Evolutionary conservation across 2,888 invertebrate genomes (phyloP), one percentile per base, ranked within the genome.

Genomic region (Microctonus hyperodae): DNA sequence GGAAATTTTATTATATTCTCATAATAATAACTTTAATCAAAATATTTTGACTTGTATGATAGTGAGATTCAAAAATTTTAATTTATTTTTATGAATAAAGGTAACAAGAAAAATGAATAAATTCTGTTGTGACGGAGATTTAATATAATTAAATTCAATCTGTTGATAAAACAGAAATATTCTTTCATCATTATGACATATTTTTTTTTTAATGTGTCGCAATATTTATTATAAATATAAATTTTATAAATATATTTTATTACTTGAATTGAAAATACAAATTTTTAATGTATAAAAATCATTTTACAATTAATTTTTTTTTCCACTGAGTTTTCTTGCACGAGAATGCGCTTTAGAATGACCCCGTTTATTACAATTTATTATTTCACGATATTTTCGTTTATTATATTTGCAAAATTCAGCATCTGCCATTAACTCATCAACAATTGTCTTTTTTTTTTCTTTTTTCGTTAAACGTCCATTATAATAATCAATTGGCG

Each of bases 361-460:
- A 5, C 88, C 86, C 78, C 90, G 91, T 65, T 89, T 87, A 76
- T 90, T 90, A 55, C 91, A 90, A 67, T 90, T 89, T 37, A 92
- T 88, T 37, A 93, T 91, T 80, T 93, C 91, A 69, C 90, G 90
- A 79, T 91, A 94, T 82, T 93, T 93, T 74, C 90, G 89, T 80
- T 94, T 94, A 75, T 92, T 93, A 74, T 90, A 92, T 78, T 90
- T 91, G 71, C 91, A 89, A 81, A 96, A 93, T 73, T 94, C 91
- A 0, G 94, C 93, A 86, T 98, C 95, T 0, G 92, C 93, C 80
- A 98, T 84, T 2, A 98, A 87, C 80, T 99, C 98, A 73, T 98
- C 97, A 0, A 98, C 97, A 77, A 98, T 88, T 0, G 96, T 95
- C 66, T 89, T 87, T 84, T 96, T 97, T 28, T 96, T 88, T 75